These are phyloP conservation scores for Drosophila baimaii DNA, from an alignment of 1,140 invertebrate species.

Conservation along the genomic window DNA sequence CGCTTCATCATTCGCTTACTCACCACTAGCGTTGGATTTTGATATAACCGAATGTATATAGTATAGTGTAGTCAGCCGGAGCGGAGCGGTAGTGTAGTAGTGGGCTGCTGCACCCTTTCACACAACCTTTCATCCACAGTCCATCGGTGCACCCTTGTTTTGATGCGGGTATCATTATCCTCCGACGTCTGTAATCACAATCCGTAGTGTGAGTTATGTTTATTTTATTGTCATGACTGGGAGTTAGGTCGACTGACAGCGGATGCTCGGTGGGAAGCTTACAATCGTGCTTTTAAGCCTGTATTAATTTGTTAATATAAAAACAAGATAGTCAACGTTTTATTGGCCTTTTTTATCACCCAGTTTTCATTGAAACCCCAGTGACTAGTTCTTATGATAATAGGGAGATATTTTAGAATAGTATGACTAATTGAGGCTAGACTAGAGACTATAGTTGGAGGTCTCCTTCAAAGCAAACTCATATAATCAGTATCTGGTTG, in stretches of 20 bases:
- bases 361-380: neutral
- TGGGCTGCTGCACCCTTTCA: constrained; percentile 30
- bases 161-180: constrained; percentile 4
- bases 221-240: neutral
- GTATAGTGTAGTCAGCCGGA: constrained; percentile 19
- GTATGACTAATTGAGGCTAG: neutral
- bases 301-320: neutral
- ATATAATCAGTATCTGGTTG: neutral
- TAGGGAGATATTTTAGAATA: neutral
- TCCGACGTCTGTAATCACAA: neutral
- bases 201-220: constrained; percentile 1
- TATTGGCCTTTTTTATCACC: neutral
- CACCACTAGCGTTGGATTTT: constrained; percentile 18
- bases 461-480: neutral
- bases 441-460: too few relatives aligned
- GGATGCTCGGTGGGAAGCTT: too few relatives aligned
- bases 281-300: neutral
- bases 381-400: neutral
- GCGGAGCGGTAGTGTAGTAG: too few relatives aligned
- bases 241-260: neutral
- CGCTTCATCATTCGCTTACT: constrained; percentile 49
- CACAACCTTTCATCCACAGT: constrained; percentile 18
- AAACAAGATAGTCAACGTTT: neutral
- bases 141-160: constrained; percentile 16
- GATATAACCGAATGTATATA: constrained; percentile 13